phyloP scores from a whole-genome alignment of 92 coral and sea anemone genomes.

The Meandrina meandrites region DNA sequence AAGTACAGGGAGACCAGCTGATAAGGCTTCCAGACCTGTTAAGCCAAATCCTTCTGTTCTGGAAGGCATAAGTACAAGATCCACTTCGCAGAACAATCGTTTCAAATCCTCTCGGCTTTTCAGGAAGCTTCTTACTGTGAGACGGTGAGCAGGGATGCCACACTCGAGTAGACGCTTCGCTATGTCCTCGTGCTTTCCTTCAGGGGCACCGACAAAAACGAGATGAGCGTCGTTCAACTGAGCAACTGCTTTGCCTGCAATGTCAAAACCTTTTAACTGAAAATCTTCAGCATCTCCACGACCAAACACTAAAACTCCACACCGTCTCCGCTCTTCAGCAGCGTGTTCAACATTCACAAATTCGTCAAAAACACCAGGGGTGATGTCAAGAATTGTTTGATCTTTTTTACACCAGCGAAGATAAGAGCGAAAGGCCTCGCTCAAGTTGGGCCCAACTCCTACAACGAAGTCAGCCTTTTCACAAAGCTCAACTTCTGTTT shows the following conservation, averaged over 20 bases:
- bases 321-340: background rate
- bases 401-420: constrained; percentile 3
- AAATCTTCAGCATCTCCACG: constrained; percentile 20
- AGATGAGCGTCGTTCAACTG: background rate
- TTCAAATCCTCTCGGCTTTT: constrained; percentile 1
- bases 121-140: background rate
- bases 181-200: constrained; percentile 22
- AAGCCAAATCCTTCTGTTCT: constrained; percentile 22
- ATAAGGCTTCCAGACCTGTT: background rate
- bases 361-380: constrained; percentile 18
- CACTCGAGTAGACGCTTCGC: background rate
- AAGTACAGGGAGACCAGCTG: constrained; percentile 28
- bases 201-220: constrained; percentile 14
- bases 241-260: constrained; percentile 19
- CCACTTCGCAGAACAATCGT: constrained; percentile 8
- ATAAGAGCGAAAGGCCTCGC: constrained; percentile 14
- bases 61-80: constrained; percentile 8
- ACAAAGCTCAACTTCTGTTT: constrained; percentile 19
- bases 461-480: constrained; percentile 20
- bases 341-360: background rate
- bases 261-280: constrained; percentile 2
- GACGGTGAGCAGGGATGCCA: constrained; percentile 1
- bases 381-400: background rate
- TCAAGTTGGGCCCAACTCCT: constrained; percentile 11
- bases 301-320: constrained; percentile 8